phyloP scores from a whole-genome alignment of 2,113 vertebrate species.

The Macheiramphus alcinus region DNA sequence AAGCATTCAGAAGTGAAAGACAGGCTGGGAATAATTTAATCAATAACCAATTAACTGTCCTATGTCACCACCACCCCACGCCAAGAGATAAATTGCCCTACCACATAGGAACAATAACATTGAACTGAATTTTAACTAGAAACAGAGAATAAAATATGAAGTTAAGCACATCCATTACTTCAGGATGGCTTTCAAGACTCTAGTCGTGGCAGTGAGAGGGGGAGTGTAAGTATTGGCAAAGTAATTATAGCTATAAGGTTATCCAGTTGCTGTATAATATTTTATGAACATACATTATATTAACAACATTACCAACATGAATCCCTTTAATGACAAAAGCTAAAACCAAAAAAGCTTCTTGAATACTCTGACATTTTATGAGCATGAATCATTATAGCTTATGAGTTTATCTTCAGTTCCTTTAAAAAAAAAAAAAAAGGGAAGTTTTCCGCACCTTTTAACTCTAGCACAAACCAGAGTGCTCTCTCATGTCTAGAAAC shows the following conservation, averaged over 20 bases:
- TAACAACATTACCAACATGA: neutral
- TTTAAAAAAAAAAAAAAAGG: neutral
- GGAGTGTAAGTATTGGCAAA: neutral
- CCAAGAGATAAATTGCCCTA: neutral
- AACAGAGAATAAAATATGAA: neutral
- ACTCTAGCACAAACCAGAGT: neutral
- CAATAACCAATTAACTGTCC: neutral
- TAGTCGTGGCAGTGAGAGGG: neutral
- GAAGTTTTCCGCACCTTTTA: neutral
- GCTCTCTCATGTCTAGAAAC: neutral
- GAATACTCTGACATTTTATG: neutral
- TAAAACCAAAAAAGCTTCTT: neutral
- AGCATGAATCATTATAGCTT: neutral
- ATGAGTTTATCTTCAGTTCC: neutral
- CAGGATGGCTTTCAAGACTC: neutral
- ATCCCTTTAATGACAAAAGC: neutral
- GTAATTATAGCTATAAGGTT: neutral
- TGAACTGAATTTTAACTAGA: neutral
- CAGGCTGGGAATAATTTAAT: neutral
- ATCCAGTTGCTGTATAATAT: neutral
- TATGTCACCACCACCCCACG: neutral
- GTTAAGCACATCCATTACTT: neutral
- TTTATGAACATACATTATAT: neutral
- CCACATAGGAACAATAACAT: neutral
- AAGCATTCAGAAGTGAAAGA: neutral